Conservation (phyloP, 2,888 invertebrate species). For the Platypus cylindrus region DNA sequence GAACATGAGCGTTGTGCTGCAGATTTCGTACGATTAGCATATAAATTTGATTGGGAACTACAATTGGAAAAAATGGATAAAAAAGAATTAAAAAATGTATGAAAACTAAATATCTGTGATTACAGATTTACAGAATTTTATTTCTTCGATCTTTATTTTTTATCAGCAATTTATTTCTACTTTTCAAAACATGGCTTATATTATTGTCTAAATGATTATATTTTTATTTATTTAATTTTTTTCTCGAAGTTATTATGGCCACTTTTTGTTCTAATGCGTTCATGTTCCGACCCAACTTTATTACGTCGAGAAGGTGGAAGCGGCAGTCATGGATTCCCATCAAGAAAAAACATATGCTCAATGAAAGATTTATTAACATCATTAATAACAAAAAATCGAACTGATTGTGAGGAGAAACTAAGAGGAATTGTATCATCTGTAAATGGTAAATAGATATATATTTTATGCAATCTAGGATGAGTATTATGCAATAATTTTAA, state of each 20-base stretch:
- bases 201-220: no score
- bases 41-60: conserved; percentile 34
- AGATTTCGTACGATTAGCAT: conserved; percentile 37
- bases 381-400: conserved; percentile 46
- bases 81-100: conserved; percentile 32
- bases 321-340: conserved; percentile 40
- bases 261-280: conserved; percentile 52
- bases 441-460: conserved; percentile 40
- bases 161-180: no score
- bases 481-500: not conserved
- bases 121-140: no score
- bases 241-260: conserved; percentile 45
- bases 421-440: conserved; percentile 48
- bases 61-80: conserved; percentile 38
- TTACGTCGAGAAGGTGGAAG: no score
- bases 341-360: conserved; percentile 42
- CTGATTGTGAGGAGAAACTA: conserved; percentile 50
- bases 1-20: conserved; percentile 42
- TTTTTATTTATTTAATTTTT: conserved; percentile 6
- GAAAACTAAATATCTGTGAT: no score
- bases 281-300: conserved; percentile 59
- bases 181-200: no score
- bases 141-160: no score
- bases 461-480: not conserved
- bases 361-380: conserved; percentile 54